Evolutionary conservation across 2,888 invertebrate genomes (phyloP).

Genomic region (Epirrita christyi): DNA sequence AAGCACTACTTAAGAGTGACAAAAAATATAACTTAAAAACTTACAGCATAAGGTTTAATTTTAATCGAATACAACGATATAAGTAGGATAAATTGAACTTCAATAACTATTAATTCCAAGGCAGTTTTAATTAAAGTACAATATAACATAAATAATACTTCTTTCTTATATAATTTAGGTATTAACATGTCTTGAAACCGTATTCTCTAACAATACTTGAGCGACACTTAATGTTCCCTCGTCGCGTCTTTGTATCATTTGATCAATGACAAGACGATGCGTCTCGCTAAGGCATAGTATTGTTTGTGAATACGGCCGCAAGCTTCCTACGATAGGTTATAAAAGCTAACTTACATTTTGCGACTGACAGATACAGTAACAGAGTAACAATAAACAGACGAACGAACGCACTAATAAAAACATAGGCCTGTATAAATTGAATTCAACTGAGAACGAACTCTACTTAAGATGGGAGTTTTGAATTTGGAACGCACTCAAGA

Average conservation of each 20-base stretch:
- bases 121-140: conserved; percentile 45
- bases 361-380: conserved; percentile 41
- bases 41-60: conserved; percentile 12
- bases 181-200: conserved; percentile 29
- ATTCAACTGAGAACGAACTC: too few species aligned
- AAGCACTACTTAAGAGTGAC: background rate
- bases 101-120: conserved; percentile 41
- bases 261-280: too few species aligned
- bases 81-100: conserved; percentile 23
- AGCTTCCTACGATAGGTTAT: conserved; percentile 50
- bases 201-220: conserved; percentile 14
- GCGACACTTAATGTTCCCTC: conserved; percentile 14
- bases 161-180: conserved; percentile 48
- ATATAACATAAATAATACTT: conserved; percentile 66
- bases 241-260: too few species aligned
- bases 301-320: conserved; percentile 32
- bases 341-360: conserved; percentile 61
- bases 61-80: conserved; percentile 10
- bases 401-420: conserved; percentile 7
- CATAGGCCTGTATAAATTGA: background rate
- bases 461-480: too few species aligned
- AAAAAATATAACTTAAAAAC: conserved; percentile 14
- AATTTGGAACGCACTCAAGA: too few species aligned
- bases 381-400: conserved; percentile 24
- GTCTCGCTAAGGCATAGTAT: too few species aligned